A percentile compares a stretch with the other conserved stretches of the same genome.
Evolutionary conservation across 2,888 invertebrate species (phyloP).

Genomic region (Aspidiotus rigidus): DNA sequence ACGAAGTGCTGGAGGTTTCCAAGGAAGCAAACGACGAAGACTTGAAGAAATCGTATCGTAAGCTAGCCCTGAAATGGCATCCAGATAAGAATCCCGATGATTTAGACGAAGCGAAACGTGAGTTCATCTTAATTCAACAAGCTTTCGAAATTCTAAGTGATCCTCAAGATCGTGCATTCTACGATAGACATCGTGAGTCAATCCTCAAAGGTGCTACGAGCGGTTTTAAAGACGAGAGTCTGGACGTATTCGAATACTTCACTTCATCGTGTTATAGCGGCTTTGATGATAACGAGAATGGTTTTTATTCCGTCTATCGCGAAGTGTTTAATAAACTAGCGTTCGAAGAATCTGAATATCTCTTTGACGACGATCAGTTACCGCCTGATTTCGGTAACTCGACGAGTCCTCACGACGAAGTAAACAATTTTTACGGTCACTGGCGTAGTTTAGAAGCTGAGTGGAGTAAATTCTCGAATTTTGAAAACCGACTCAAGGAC

Average conservation of each 20-base stretch:
- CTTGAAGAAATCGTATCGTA: slow-evolving; percentile 82
- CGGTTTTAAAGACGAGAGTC: slow-evolving; percentile 68
- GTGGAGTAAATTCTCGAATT: slow-evolving; percentile 53
- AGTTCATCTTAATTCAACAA: too few relatives aligned
- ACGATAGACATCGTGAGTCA: too few relatives aligned
- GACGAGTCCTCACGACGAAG: too few relatives aligned
- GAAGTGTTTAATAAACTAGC: slow-evolving; percentile 78
- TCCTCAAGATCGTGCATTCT: too few relatives aligned
- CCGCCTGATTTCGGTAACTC: too few relatives aligned
- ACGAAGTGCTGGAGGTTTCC: slow-evolving; percentile 79
- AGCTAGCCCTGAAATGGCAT: too few relatives aligned
- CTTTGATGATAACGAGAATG: too few relatives aligned
- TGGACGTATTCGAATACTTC: slow-evolving; percentile 88
- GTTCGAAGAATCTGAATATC: slow-evolving; percentile 76
- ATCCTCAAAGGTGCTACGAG: slow-evolving; percentile 70
- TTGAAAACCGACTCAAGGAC: slow-evolving; percentile 57
- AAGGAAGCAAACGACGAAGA: slow-evolving; percentile 69
- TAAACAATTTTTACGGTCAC: too few relatives aligned
- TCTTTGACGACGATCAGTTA: slow-evolving; percentile 62
- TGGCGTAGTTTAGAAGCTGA: slow-evolving; percentile 59
- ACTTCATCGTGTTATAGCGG: slow-evolving; percentile 84
- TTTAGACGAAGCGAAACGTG: too few relatives aligned
- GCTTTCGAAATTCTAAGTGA: too few relatives aligned
- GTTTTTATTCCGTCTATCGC: slow-evolving; percentile 83
- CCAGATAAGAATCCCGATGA: too few relatives aligned